Evolutionary conservation across 2,888 invertebrate genomes (phyloP).

Genomic region (Polyommatus icarus): DNA sequence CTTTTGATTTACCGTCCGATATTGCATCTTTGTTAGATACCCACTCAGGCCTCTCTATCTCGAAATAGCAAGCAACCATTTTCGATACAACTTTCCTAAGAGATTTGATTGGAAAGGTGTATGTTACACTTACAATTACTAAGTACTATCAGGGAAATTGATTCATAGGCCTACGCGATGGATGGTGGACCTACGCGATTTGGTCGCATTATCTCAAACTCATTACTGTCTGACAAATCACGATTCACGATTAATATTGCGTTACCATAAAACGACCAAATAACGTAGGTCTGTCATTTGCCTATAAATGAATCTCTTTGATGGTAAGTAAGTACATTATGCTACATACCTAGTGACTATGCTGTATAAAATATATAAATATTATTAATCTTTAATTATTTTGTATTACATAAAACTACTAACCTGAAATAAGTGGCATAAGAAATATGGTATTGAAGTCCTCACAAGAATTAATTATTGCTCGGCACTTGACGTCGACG

Average conservation of each 20-base stretch:
- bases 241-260: too few species aligned
- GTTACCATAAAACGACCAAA: too few species aligned
- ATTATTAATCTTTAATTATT: too few species aligned
- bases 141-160: not conserved
- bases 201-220: too few species aligned
- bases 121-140: not conserved
- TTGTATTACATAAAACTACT: not conserved
- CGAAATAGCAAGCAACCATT: slow-evolving; percentile 25
- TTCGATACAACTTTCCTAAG: not conserved
- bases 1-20: slow-evolving; percentile 30
- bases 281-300: too few species aligned
- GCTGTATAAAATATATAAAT: too few species aligned
- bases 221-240: too few species aligned
- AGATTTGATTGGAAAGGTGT: not conserved
- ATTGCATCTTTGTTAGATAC: slow-evolving; percentile 29
- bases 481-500: not conserved
- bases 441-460: not conserved
- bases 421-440: not conserved
- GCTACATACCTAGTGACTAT: too few species aligned
- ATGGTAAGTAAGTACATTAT: too few species aligned
- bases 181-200: too few species aligned
- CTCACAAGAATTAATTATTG: not conserved
- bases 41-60: slow-evolving; percentile 28
- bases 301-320: too few species aligned
- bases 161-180: too few species aligned